These are phyloP conservation scores for Pseudobourletiella spinata DNA, from an alignment of 1,140 invertebrate species.

Conservation along the genomic window DNA sequence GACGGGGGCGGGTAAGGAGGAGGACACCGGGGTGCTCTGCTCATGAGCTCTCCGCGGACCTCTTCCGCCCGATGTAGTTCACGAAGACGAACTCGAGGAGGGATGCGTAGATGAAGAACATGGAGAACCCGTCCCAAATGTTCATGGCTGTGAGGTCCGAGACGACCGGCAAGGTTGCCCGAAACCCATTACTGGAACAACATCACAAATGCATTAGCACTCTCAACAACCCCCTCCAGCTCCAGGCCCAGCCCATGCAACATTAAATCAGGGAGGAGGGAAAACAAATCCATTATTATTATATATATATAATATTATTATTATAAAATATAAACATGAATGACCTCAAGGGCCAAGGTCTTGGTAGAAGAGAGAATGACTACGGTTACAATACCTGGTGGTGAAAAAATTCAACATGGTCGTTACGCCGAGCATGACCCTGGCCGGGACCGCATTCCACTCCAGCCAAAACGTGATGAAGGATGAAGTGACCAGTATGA, in stretches of 20 bases:
- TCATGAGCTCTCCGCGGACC: constrained; percentile 46
- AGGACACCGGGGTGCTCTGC: constrained; percentile 12
- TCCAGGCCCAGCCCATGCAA: too few relatives aligned
- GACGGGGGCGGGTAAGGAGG: constrained; percentile 30
- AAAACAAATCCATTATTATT: too few relatives aligned
- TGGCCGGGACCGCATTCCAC: constrained; percentile 87
- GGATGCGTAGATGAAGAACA: constrained; percentile 85
- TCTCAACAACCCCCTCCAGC: too few relatives aligned
- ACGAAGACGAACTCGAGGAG: constrained; percentile 88
- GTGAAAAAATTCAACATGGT: constrained; percentile 97
- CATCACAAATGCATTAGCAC: too few relatives aligned
- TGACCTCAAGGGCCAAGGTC: too few relatives aligned
- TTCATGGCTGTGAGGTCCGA: constrained; percentile 92
- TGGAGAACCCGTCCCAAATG: constrained; percentile 90
- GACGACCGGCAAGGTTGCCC: constrained; percentile 72
- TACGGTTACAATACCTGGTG: too few relatives aligned
- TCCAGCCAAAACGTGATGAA: constrained; percentile 93
- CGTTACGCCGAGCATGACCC: constrained; percentile 57
- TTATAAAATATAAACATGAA: too few relatives aligned
- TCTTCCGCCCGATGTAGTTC: constrained; percentile 86
- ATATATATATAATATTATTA: too few relatives aligned
- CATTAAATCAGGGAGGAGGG: too few relatives aligned
- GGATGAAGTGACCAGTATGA: constrained; percentile 87
- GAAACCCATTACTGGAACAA: constrained; percentile 38
- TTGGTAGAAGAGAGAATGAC: background rate